phyloP scores from a whole-genome alignment of 2,113 vertebrate genomes.

The Odontesthes bonariensis region DNA sequence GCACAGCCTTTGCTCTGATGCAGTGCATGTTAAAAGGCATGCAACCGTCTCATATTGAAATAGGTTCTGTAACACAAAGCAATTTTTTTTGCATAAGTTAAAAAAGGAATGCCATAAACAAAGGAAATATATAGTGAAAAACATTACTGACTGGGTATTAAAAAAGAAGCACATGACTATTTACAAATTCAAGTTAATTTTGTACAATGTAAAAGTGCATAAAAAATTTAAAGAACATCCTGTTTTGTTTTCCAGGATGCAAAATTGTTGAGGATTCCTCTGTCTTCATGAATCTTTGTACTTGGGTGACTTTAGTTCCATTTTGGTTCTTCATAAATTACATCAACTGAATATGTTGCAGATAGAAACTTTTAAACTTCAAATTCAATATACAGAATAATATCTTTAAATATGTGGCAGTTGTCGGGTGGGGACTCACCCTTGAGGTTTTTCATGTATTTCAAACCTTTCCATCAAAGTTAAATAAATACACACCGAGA shows the following conservation, averaged over 20 bases:
- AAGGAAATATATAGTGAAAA: conserved; percentile 42
- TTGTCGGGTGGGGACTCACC: conserved; percentile 61
- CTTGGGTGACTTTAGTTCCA: conserved; percentile 41
- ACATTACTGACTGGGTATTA: conserved; percentile 63
- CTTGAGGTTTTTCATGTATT: conserved; percentile 72
- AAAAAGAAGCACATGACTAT: conserved; percentile 71
- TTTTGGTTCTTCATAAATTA: conserved; percentile 67
- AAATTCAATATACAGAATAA: conserved; percentile 65
- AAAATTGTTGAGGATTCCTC: conserved; percentile 41
- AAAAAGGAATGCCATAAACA: conserved; percentile 64
- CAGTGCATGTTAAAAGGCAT: conserved; percentile 66
- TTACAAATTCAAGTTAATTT: conserved; percentile 85
- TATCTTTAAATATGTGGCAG: conserved; percentile 56
- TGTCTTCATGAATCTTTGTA: conserved; percentile 22
- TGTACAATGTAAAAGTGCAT: conserved; percentile 84
- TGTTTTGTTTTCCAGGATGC: conserved; percentile 45
- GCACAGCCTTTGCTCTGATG: conserved; percentile 76
- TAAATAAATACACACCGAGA: conserved; percentile 76
- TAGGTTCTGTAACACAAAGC: conserved; percentile 41
- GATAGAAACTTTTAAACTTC: conserved; percentile 54
- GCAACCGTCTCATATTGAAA: conserved; percentile 33
- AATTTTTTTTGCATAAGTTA: conserved; percentile 43
- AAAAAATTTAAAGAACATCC: conserved; percentile 63
- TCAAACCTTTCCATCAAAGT: conserved; percentile 28
- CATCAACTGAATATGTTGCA: conserved; percentile 36